phyloP scores from a whole-genome alignment of 2,888 invertebrate genomes.

The Hypena proboscidalis region DNA sequence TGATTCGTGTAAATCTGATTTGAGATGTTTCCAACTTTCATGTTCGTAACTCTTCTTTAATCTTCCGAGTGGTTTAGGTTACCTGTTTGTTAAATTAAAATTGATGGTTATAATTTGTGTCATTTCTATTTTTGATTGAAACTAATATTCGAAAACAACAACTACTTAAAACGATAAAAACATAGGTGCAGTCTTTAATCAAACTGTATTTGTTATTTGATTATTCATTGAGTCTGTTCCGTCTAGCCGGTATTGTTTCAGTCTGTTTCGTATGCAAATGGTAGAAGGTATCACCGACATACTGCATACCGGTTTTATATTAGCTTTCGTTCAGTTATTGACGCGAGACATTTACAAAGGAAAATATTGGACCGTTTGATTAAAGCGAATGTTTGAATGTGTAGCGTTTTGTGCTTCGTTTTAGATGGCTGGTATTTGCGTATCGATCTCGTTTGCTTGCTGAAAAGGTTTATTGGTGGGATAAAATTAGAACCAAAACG shows the following conservation, averaged over 20 bases:
- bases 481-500: background rate
- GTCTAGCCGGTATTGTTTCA: constrained; percentile 64
- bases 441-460: constrained; percentile 16
- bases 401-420: constrained; percentile 23
- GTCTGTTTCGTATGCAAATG: constrained; percentile 71
- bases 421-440: constrained; percentile 5
- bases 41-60: no score
- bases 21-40: no score
- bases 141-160: background rate
- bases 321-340: constrained; percentile 54
- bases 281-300: constrained; percentile 49
- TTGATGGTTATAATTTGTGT: no score
- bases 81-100: no score
- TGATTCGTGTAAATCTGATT: no score
- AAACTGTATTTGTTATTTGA: constrained; percentile 60
- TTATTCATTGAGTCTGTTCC: constrained; percentile 59
- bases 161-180: background rate
- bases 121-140: no score
- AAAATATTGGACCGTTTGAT: constrained; percentile 42
- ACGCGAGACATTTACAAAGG: constrained; percentile 39
- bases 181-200: constrained; percentile 53
- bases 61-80: no score
- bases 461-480: constrained; percentile 1
- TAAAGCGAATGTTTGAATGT: constrained; percentile 30
- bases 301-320: constrained; percentile 53